Evolutionary conservation across 2,888 invertebrate genomes (phyloP), one percentile per base, ranked within the genome.

Genomic region (Tyria jacobaeae): DNA sequence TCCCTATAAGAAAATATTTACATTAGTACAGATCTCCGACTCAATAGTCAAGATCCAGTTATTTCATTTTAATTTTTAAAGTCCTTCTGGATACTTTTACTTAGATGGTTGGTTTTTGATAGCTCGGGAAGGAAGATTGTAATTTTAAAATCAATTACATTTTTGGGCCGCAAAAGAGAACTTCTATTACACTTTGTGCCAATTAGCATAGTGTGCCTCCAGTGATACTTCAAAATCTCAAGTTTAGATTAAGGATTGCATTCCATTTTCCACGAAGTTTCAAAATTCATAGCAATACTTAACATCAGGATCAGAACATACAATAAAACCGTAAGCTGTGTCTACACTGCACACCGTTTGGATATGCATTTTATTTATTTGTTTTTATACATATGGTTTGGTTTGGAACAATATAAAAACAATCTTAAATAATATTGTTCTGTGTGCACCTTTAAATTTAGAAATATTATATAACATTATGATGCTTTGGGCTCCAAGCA

Each of bases 1-100:
- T 97, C 97, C 51, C 97, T 97, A 62, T 35, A 74, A 71, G 14
- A 14, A 44, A 44, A 24, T 25, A 27, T 14, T 35, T 25, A 27
- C 1, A 27, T 27, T 17, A 1, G 27, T 41, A 25, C n/a, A 37
- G n/a, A n/a, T n/a, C n/a, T n/a, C n/a, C n/a, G n/a, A n/a, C n/a
- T n/a, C n/a, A n/a, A n/a, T n/a, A n/a, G n/a, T n/a, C n/a, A n/a
- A n/a, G n/a, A n/a, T n/a, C n/a, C n/a, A n/a, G n/a, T n/a, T n/a
- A n/a, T n/a, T n/a, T n/a, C n/a, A n/a, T n/a, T n/a, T 51, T n/a
- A 5, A 35, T 51, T 21, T 14, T 35, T 15, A 4, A 14, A 21
- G 24, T 24, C n/a, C 15, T 1, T 25, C 25, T 25, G 21, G 10
- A 24, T 10, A 9, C 12, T n/a, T 21, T 41, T 7, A 17, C 9